A percentile compares a stretch with the other conserved stretches of the same genome.
Conservation (phyloP, 2,797 vertebrate species). For the Choloepus didactylus region DNA sequence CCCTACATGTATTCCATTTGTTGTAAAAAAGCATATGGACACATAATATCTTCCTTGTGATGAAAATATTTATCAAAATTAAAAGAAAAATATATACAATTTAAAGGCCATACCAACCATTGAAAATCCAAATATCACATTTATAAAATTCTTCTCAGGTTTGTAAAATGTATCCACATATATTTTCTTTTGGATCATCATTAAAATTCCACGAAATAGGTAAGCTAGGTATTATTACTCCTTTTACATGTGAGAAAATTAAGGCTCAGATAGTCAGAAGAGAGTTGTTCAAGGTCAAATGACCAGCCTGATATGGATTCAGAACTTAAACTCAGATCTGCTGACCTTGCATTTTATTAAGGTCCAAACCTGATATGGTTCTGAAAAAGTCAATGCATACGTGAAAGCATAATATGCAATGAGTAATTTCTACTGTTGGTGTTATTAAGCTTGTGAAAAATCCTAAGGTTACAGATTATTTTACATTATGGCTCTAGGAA, state of each 20-base stretch:
- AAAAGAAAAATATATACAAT: slow-evolving; percentile 53
- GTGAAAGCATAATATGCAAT: neutral
- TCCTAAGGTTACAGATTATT: neutral
- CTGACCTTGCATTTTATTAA: neutral
- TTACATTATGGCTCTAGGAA: neutral
- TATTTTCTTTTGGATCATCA: neutral
- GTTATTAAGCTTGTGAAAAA: neutral
- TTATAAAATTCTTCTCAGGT: neutral
- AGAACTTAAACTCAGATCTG: slow-evolving; percentile 9
- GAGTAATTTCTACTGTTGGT: neutral
- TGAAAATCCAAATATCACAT: slow-evolving; percentile 2
- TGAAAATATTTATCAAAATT: slow-evolving; percentile 73
- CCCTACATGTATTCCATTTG: slow-evolving; percentile 78
- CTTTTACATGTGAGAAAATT: neutral
- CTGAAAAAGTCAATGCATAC: neutral
- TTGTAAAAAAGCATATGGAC: slow-evolving; percentile 56
- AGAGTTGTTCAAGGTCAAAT: neutral
- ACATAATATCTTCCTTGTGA: slow-evolving; percentile 76
- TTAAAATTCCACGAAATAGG: neutral
- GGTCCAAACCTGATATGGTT: neutral
- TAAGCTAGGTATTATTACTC: neutral
- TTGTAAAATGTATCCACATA: neutral
- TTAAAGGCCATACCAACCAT: slow-evolving; percentile 30
- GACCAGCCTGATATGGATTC: neutral
- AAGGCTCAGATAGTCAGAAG: neutral